phyloP scores from a whole-genome alignment of 2,113 vertebrate species.

The Dromas ardeola region DNA sequence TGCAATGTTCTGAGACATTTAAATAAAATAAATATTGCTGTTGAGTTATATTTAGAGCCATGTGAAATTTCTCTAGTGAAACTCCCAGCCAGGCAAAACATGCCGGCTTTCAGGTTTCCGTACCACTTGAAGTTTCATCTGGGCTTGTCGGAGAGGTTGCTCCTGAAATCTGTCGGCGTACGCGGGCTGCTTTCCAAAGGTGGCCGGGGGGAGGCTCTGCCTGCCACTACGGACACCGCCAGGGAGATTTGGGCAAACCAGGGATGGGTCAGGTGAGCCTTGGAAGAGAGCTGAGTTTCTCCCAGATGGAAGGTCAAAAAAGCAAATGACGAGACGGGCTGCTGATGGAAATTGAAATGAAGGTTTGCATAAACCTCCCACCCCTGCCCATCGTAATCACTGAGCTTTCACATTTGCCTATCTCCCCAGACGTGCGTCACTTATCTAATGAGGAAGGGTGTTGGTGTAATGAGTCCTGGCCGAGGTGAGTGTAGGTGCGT shows the following conservation, averaged over 20 bases:
- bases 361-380: background rate
- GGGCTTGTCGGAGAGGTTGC: background rate
- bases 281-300: background rate
- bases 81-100: conserved; percentile 46
- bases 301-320: background rate
- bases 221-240: fast-evolving
- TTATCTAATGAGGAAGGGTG: background rate
- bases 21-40: conserved; percentile 68
- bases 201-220: background rate
- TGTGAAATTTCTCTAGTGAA: conserved; percentile 49
- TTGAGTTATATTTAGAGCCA: conserved; percentile 61
- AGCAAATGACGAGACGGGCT: background rate
- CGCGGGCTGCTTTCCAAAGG: background rate
- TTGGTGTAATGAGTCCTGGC: background rate
- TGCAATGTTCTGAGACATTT: conserved; percentile 71
- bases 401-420: background rate
- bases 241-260: background rate
- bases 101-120: background rate
- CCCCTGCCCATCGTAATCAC: background rate
- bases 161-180: background rate
- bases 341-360: background rate
- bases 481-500: background rate
- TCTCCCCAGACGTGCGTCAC: background rate
- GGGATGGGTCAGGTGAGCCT: background rate
- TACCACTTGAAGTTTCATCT: background rate